phyloP scores from a whole-genome alignment of 1,140 invertebrate genomes.

The Euwallacea similis region DNA sequence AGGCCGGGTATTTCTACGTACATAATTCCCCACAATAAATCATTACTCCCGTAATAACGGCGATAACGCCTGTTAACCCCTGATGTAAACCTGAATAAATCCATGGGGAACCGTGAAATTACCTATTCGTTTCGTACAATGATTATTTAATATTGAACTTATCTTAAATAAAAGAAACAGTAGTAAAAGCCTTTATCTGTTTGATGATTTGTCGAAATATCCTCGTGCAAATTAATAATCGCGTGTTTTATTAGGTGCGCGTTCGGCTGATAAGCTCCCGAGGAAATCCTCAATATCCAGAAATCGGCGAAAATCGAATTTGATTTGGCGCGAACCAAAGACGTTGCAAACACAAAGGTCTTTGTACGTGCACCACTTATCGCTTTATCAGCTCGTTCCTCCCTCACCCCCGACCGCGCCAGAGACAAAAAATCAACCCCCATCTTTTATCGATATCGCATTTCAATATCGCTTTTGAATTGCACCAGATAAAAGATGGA shows the following conservation, averaged over 20 bases:
- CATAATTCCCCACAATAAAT: neutral
- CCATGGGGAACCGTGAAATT: neutral
- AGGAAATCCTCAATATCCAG: no score
- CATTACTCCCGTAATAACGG: slow-evolving; percentile 1
- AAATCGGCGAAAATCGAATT: no score
- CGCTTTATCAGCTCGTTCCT: no score
- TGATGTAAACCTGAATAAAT: neutral
- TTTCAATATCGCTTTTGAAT: slow-evolving; percentile 42
- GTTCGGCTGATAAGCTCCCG: no score
- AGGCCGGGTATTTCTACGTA: neutral
- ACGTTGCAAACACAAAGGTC: no score
- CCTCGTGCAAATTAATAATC: slow-evolving; percentile 22
- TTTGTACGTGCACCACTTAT: no score
- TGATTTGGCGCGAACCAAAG: no score
- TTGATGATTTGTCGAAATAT: slow-evolving; percentile 15
- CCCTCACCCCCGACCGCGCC: neutral
- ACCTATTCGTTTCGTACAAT: neutral
- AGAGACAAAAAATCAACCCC: slow-evolving; percentile 36
- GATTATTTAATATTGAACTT: slow-evolving; percentile 7
- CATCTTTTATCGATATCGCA: slow-evolving; percentile 41
- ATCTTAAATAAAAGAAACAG: slow-evolving; percentile 22
- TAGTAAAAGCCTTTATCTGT: slow-evolving; percentile 24
- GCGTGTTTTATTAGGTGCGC: neutral
- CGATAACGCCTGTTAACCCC: slow-evolving; percentile 4
- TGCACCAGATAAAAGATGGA: slow-evolving; percentile 39